Evolutionary conservation across 2,888 invertebrate genomes (phyloP).

Genomic region (Agriopis aurantiaria): DNA sequence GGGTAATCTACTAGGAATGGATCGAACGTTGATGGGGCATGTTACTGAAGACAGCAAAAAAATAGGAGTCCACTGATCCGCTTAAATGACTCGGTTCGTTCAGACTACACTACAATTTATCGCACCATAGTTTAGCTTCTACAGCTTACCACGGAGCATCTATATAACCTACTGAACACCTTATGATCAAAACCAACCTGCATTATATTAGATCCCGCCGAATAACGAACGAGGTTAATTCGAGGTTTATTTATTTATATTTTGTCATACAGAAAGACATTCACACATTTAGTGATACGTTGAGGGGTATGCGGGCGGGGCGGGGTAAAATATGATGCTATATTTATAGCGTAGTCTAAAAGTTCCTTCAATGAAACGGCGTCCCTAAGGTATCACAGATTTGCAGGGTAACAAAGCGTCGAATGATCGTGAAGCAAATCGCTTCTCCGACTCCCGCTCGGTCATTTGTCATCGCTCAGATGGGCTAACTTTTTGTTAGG

Average conservation of each 20-base stretch:
- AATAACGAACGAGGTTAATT: no score
- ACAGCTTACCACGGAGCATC: no score
- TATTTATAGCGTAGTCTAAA: conserved; percentile 1
- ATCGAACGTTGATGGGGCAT: conserved; percentile 30
- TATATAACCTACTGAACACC: no score
- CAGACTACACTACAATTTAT: background rate
- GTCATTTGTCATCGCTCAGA: conserved; percentile 83
- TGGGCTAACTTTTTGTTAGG: conserved; percentile 82
- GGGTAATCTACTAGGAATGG: conserved; percentile 32
- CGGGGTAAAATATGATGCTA: background rate
- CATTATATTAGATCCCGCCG: no score
- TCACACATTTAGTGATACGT: background rate
- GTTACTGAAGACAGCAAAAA: conserved; percentile 40
- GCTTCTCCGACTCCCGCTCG: conserved; percentile 56
- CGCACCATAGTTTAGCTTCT: no score
- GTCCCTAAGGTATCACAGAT: conserved; percentile 45
- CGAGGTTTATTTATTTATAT: no score
- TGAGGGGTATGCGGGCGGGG: no score
- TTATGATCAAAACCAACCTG: no score
- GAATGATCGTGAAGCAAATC: conserved; percentile 78
- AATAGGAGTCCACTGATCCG: conserved; percentile 33
- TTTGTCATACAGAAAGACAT: background rate
- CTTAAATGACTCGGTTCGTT: conserved; percentile 39
- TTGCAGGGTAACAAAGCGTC: conserved; percentile 45
- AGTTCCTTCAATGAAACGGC: conserved; percentile 40